Evolutionary conservation across 1,140 invertebrate genomes (phyloP).

Genomic region (Heliconius melpomene): DNA sequence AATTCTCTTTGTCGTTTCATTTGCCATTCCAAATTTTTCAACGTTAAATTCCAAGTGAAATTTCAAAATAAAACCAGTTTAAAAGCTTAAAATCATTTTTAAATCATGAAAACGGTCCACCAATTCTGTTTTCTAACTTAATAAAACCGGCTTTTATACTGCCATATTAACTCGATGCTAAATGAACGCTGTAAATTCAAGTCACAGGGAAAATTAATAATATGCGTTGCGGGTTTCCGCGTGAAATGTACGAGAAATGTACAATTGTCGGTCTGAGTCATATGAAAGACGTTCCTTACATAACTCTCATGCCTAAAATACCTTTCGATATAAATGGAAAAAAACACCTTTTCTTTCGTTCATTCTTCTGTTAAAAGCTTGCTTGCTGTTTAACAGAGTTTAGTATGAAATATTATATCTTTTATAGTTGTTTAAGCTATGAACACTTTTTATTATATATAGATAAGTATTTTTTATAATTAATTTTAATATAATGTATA

Average conservation of each 20-base stretch:
- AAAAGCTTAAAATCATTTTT: slow-evolving; percentile 9
- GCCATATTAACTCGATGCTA: slow-evolving; percentile 31
- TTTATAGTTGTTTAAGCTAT: neutral
- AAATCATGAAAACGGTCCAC: neutral
- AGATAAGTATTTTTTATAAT: neutral
- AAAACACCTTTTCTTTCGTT: neutral
- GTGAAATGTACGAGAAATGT: slow-evolving; percentile 35
- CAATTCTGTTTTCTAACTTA: slow-evolving; percentile 18
- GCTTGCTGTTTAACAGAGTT: neutral
- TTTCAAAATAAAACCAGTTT: neutral
- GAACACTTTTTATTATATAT: neutral
- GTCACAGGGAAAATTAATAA: slow-evolving; percentile 35
- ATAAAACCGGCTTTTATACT: slow-evolving; percentile 20
- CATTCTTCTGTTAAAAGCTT: neutral
- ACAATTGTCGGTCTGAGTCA: slow-evolving; percentile 17
- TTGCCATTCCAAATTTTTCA: neutral
- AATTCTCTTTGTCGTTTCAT: neutral
- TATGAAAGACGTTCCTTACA: slow-evolving; percentile 31
- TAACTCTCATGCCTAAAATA: slow-evolving; percentile 18
- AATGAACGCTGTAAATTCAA: slow-evolving; percentile 34
- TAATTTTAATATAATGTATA: no score
- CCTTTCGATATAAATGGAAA: neutral
- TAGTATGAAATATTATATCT: neutral
- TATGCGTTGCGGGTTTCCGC: slow-evolving; percentile 30
- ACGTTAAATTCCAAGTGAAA: neutral